A percentile compares a stretch with the other conserved stretches of the same genome.
Evolutionary conservation across 2,113 vertebrate species (phyloP).

Genomic region (Loxodonta africana): DNA sequence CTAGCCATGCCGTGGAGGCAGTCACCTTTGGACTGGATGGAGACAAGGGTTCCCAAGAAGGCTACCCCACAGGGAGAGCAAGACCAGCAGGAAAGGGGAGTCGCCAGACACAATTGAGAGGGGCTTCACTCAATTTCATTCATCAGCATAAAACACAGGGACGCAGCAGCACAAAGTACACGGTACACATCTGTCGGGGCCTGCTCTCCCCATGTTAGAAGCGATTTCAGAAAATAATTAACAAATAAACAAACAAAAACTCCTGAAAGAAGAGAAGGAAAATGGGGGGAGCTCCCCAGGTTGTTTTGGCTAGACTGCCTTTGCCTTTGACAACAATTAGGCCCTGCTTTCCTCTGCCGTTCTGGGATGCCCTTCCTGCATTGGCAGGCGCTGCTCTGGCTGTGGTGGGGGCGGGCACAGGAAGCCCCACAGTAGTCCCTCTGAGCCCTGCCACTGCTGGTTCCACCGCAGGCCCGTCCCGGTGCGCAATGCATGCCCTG

Average conservation of each 20-base stretch:
- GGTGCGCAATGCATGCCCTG: neutral
- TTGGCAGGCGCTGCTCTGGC: slow-evolving; percentile 9
- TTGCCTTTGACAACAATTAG: neutral
- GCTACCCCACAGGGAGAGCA: neutral
- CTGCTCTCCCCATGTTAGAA: slow-evolving; percentile 15
- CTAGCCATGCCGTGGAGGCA: neutral
- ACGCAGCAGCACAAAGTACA: slow-evolving; percentile 83
- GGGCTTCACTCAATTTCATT: slow-evolving; percentile 90
- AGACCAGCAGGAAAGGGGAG: neutral
- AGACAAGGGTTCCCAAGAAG: neutral
- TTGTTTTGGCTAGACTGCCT: slow-evolving; percentile 41
- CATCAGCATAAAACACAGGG: slow-evolving; percentile 85
- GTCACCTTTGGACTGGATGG: neutral
- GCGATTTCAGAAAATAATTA: neutral
- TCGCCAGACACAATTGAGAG: slow-evolving; percentile 79
- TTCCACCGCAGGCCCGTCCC: neutral
- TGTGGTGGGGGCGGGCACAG: neutral
- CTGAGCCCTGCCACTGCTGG: neutral
- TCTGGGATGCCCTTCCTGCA: neutral
- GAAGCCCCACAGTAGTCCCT: neutral
- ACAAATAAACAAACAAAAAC: neutral
- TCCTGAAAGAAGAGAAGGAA: slow-evolving; percentile 25
- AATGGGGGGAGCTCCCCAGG: slow-evolving; percentile 21
- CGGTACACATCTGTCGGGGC: slow-evolving; percentile 76
- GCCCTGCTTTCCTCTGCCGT: slow-evolving; percentile 75